These are phyloP conservation scores for Idris sp. DNA, from an alignment of 1,140 invertebrate genomes.

Conservation along the genomic window DNA sequence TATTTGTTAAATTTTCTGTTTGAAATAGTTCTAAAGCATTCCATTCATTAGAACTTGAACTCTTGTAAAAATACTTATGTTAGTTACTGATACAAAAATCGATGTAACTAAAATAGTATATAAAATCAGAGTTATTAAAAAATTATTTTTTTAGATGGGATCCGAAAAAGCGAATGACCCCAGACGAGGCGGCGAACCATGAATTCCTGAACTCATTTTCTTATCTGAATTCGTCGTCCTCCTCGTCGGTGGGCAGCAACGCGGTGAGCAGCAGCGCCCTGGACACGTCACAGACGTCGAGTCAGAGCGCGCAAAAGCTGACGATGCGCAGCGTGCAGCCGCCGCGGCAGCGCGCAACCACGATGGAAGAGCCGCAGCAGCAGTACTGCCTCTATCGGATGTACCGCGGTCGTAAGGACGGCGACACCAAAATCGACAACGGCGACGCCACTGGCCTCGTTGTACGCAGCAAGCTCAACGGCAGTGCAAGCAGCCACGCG, in stretches of 20 bases:
- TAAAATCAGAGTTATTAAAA: too few species aligned
- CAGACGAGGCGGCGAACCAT: constrained; percentile 90
- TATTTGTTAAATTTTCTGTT: too few species aligned
- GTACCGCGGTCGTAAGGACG: constrained; percentile 72
- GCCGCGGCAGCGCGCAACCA: constrained; percentile 58
- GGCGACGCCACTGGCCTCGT: constrained; percentile 63
- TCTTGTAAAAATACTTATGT: too few species aligned
- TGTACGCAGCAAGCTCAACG: constrained; percentile 76
- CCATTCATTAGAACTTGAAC: too few species aligned
- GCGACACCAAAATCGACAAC: constrained; percentile 70
- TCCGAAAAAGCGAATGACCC: constrained; percentile 93
- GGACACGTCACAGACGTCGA: too few species aligned
- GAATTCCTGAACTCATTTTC: constrained; percentile 82
- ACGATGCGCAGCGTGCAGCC: constrained; percentile 53
- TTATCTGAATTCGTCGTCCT: constrained; percentile 68
- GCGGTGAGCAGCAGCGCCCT: too few species aligned
- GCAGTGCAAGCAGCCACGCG: constrained; percentile 75
- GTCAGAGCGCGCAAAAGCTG: constrained; percentile 41
- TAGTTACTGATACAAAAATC: too few species aligned
- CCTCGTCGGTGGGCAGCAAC: constrained; percentile 65
- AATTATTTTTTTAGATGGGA: constrained; percentile 87
- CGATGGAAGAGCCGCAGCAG: constrained; percentile 70
- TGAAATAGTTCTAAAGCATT: too few species aligned
- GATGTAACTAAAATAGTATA: too few species aligned
- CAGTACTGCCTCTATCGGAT: constrained; percentile 73